phyloP scores from a whole-genome alignment of 2,888 invertebrate species.

The Lycaena phlaeas region DNA sequence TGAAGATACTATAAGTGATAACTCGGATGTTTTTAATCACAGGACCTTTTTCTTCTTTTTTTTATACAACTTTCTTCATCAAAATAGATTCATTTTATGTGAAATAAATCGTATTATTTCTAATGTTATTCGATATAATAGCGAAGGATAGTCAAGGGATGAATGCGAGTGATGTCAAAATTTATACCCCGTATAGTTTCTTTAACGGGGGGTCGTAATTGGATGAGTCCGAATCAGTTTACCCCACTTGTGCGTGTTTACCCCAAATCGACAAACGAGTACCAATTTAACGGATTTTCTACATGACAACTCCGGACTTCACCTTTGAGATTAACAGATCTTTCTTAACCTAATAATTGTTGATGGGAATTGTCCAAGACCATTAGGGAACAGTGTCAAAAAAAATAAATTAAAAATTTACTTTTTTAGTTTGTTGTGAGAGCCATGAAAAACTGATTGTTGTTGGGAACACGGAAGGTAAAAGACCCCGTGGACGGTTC shows the following conservation, averaged over 20 bases:
- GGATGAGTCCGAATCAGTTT: constrained; percentile 68
- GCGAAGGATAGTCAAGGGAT: background rate
- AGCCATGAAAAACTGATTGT: no score
- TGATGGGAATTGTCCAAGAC: background rate
- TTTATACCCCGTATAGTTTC: constrained; percentile 27
- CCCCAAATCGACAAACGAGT: constrained; percentile 55
- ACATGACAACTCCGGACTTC: constrained; percentile 13
- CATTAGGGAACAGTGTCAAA: no score
- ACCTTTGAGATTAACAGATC: background rate
- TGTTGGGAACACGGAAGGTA: no score
- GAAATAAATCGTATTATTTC: no score
- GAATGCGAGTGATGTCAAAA: constrained; percentile 21
- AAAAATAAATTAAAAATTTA: background rate
- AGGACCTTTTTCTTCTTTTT: no score
- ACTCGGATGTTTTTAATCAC: no score
- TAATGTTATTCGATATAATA: no score
- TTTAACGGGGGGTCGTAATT: constrained; percentile 48
- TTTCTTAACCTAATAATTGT: background rate
- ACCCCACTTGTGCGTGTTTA: constrained; percentile 59
- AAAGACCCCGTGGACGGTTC: no score
- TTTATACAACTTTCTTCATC: no score
- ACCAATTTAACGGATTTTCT: constrained; percentile 39
- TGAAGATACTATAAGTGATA: no score
- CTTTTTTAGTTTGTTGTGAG: no score
- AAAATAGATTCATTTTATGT: no score